Conservation (phyloP, 30 jellyfish, hydroid and myxozoan genomes). For the Mastigias papua region DNA sequence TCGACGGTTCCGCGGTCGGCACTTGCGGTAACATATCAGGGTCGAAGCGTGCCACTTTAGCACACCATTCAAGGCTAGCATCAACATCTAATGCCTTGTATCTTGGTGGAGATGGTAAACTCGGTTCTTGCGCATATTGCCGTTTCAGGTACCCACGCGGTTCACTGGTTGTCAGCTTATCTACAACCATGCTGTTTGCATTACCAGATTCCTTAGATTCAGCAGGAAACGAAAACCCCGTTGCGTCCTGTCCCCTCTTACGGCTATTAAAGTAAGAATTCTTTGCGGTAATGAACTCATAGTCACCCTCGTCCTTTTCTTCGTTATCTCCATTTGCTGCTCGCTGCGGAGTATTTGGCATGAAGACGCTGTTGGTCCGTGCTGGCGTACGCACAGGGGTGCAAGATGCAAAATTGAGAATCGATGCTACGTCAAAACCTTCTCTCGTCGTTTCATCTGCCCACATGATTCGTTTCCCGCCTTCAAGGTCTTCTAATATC, state of each 20-base stretch:
- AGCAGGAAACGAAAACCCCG: background rate
- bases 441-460: slow-evolving; percentile 87
- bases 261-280: slow-evolving; percentile 46
- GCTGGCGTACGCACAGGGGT: slow-evolving; percentile 93
- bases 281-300: slow-evolving; percentile 39
- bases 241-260: background rate
- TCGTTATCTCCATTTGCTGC: background rate
- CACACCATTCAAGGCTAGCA: background rate
- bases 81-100: slow-evolving; percentile 12
- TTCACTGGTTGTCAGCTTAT: no score
- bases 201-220: background rate
- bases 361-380: slow-evolving; percentile 66
- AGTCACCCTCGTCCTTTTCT: slow-evolving; percentile 11
- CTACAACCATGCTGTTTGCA: background rate
- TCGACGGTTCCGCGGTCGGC: slow-evolving; percentile 22
- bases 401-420: slow-evolving; percentile 69
- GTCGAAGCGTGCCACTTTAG: slow-evolving; percentile 32
- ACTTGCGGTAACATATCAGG: slow-evolving; percentile 14
- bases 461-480: slow-evolving; percentile 84
- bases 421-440: slow-evolving; percentile 35
- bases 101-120: slow-evolving; percentile 12
- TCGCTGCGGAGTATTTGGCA: slow-evolving; percentile 39
- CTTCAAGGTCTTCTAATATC: slow-evolving; percentile 54
- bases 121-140: background rate
- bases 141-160: slow-evolving; percentile 1